A percentile compares a stretch with the other conserved stretches of the same genome.
Conservation (phyloP, 1,140 invertebrate species). For the Cydia splendana region DNA sequence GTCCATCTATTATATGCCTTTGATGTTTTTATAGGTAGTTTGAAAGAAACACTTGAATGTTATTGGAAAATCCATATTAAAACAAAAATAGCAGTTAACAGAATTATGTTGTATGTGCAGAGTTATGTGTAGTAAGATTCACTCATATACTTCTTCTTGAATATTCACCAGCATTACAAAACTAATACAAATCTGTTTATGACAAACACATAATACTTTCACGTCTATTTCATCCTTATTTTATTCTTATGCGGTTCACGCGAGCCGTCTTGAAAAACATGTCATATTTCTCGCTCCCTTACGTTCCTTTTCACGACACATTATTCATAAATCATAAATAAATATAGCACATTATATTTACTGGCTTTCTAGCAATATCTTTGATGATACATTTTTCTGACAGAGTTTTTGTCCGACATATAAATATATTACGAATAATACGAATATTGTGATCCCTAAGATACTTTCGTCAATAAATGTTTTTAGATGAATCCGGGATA, state of each 20-base stretch:
- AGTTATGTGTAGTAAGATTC: too few species aligned
- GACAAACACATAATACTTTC: conserved; percentile 1
- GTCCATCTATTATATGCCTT: too few species aligned
- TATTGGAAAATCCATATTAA: too few species aligned
- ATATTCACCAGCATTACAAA: background rate
- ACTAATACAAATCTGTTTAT: conserved; percentile 29
- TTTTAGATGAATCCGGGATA: too few species aligned
- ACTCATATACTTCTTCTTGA: background rate
- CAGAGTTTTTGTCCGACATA: background rate
- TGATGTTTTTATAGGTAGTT: too few species aligned
- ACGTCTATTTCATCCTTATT: background rate
- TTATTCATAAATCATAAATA: conserved; percentile 33
- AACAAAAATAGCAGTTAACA: too few species aligned
- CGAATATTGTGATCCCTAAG: too few species aligned
- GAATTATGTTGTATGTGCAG: too few species aligned
- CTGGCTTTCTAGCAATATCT: background rate
- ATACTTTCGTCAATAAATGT: too few species aligned
- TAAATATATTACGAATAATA: background rate
- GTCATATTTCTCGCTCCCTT: conserved; percentile 24
- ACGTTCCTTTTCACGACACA: conserved; percentile 25
- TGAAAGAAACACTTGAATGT: too few species aligned
- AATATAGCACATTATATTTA: background rate
- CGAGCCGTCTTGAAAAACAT: conserved; percentile 21
- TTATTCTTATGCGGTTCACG: conserved; percentile 15
- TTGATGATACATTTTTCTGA: background rate